Percentiles rank a stretch among this genome's conserved stretches.
phyloP scores from a whole-genome alignment of 2,888 invertebrate genomes.

The Tenthredo scrophulariae region DNA sequence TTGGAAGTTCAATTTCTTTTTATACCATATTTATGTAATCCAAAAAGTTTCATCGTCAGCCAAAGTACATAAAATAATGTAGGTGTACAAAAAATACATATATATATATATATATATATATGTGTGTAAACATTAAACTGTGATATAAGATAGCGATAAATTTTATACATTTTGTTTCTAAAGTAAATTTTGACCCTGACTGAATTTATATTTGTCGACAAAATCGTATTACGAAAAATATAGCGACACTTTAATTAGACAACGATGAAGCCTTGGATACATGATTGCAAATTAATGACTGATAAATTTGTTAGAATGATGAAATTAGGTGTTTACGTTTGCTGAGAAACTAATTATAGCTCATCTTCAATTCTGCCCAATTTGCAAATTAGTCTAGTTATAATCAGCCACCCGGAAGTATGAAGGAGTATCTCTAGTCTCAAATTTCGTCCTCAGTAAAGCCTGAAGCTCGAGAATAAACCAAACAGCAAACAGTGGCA shows the following conservation, averaged over 20 bases:
- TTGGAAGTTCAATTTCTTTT: not conserved
- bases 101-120: too few species aligned
- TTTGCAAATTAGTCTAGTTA: conserved; percentile 18
- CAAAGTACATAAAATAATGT: not conserved
- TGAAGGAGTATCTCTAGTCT: not conserved
- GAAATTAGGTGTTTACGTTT: not conserved
- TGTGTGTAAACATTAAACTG: too few species aligned
- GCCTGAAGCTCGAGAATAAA: not conserved
- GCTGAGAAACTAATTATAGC: not conserved
- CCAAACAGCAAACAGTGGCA: not conserved
- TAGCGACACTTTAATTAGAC: not conserved
- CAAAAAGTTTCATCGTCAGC: not conserved
- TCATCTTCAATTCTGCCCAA: not conserved
- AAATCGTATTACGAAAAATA: not conserved
- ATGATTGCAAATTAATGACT: not conserved
- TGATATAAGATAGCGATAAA: not conserved
- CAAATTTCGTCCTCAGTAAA: not conserved
- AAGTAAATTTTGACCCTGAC: not conserved
- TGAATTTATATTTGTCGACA: not conserved
- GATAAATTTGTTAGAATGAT: not conserved
- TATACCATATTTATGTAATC: not conserved
- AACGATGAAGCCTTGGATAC: not conserved
- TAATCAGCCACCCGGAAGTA: conserved; percentile 16
- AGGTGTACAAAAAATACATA: too few species aligned
- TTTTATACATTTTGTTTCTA: not conserved